Evolutionary conservation across 2,797 vertebrate species (phyloP).

Genomic region (Rhabdomys pumilio): DNA sequence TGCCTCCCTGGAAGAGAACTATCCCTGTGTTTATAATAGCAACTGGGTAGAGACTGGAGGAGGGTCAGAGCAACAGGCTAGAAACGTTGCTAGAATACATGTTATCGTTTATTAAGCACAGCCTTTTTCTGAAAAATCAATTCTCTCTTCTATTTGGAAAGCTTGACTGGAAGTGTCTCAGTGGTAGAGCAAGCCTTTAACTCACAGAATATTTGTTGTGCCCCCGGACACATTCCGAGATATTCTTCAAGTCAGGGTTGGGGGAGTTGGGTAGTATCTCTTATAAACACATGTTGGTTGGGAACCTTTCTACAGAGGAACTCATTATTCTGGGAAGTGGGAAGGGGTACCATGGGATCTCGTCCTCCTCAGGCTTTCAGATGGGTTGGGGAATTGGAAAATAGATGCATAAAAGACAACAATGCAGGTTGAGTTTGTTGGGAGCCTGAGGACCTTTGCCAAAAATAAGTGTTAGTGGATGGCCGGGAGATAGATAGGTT

Average conservation of each 20-base stretch:
- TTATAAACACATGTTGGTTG: conserved; percentile 27
- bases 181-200: conserved; percentile 7
- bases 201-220: neutral
- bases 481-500: conserved; percentile 55
- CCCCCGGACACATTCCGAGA: neutral
- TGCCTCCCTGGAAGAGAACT: neutral
- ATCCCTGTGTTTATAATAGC: neutral
- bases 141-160: neutral
- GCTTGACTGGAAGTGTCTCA: conserved; percentile 28
- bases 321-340: neutral
- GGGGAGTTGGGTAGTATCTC: neutral
- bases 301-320: neutral
- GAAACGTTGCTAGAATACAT: neutral
- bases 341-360: neutral
- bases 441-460: conserved; percentile 29
- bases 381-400: neutral
- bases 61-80: neutral
- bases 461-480: conserved; percentile 16
- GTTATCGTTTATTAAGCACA: conserved; percentile 28
- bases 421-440: conserved; percentile 1
- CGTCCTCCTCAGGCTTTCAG: conserved; percentile 2
- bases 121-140: conserved; percentile 60
- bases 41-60: neutral
- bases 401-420: conserved; percentile 3
- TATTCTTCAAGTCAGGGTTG: neutral